Base-by-base conservation (phyloP, 1,140 invertebrate genomes). In the Drosophila leontia region DNA sequence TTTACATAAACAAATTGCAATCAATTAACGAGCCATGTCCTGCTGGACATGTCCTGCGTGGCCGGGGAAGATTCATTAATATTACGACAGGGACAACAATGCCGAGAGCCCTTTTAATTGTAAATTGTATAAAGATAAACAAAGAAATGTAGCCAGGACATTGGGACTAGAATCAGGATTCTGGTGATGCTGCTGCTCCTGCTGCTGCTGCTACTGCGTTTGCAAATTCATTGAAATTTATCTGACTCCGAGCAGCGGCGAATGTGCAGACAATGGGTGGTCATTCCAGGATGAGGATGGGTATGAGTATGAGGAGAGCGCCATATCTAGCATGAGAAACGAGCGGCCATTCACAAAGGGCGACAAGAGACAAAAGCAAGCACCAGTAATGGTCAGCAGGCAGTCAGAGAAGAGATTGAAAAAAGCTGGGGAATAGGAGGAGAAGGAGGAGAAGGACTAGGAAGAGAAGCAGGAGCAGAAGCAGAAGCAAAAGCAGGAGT, bases 211-310 rank as follows among this genome's bases (percentile, higher is more conserved):
- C 41, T 75, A 82, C 82, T 81, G 63, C 64, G 82, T 75, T 86
- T 68, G 82, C 76, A 64, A 82, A 84, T 85, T 82, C 85, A 88
- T 88, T 88, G 85, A 88, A 88, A 88, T 90, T 88, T 88, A 88
- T 88, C 85, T 78, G 75, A 29, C 61, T 69, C 42, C 42, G 48
- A 77, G 53, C 59, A 70, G 71, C 70, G 42, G n/a, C 50, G 12
- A 72, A 72, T 60, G 68, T 29, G 70, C 32, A 74, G 70, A 72
- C 70, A 74, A 77, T 53, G 42, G 42, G 19, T 56, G 50, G 34
- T 34, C n/a, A 50, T 7, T 12, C 7, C 11, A 32, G 57, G 13
- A 3, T 29, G 63, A 11, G 19, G 32, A 11, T 32, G 48, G 12
- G 48, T n/a, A 51, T 29, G 26, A 29, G 26, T 29, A 29, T 29